Conservation (phyloP, 2,888 invertebrate species). For the Eurytoma adleriae region DNA sequence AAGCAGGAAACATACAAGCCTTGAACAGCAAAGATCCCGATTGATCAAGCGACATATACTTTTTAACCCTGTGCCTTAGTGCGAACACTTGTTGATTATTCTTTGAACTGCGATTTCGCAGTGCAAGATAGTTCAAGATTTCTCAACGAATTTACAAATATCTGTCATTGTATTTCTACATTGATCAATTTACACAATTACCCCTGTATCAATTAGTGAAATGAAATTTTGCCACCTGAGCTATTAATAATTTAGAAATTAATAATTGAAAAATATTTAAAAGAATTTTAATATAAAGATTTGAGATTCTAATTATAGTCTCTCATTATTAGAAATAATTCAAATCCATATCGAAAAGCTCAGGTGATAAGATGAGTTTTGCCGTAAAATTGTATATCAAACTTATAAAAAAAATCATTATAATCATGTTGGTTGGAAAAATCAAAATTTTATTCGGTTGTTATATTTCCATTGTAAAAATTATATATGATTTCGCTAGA, state of each 20-base stretch:
- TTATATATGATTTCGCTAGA: conserved; percentile 43
- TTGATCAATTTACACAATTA: not conserved
- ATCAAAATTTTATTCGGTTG: conserved; percentile 43
- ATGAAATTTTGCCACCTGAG: conserved; percentile 13
- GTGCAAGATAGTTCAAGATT: conserved; percentile 3
- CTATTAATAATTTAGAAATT: not conserved
- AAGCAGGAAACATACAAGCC: conserved; percentile 36
- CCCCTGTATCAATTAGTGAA: not conserved
- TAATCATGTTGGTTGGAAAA: conserved; percentile 44
- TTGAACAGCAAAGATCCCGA: conserved; percentile 56
- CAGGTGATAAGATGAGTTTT: conserved; percentile 17
- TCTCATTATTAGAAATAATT: not conserved
- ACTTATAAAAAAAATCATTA: conserved; percentile 9
- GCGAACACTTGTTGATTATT: conserved; percentile 48
- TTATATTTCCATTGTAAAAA: conserved; percentile 32
- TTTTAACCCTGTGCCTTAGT: conserved; percentile 52
- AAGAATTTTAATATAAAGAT: not conserved
- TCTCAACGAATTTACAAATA: conserved; percentile 30
- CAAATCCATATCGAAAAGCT: not conserved
- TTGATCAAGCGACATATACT: conserved; percentile 28
- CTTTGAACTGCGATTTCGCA: conserved; percentile 14
- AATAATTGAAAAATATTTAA: not conserved
- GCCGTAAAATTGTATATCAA: conserved; percentile 13
- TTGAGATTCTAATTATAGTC: not conserved
- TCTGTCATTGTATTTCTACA: conserved; percentile 16